These are phyloP conservation scores for Notolabrus celidotus DNA, from an alignment of 2,797 vertebrate species.

Conservation along the genomic window DNA sequence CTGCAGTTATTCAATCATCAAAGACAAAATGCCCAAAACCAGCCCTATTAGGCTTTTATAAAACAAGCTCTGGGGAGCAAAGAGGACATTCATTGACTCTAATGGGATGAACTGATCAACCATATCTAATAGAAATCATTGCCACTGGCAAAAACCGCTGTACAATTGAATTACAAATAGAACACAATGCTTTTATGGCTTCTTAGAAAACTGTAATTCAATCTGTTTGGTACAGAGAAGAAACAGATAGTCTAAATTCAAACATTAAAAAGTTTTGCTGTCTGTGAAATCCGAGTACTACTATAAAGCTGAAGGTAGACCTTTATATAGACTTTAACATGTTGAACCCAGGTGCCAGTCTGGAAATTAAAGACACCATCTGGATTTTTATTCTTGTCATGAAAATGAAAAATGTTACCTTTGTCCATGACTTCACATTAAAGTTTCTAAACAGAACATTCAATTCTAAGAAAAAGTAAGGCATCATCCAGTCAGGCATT, in stretches of 20 bases:
- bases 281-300: constrained; percentile 50
- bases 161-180: constrained; percentile 87
- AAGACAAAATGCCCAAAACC: constrained; percentile 83
- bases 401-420: neutral
- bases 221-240: constrained; percentile 85
- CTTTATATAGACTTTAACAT: no score
- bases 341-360: neutral
- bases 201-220: constrained; percentile 90
- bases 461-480: neutral
- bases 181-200: constrained; percentile 89
- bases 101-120: constrained; percentile 90
- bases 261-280: constrained; percentile 75
- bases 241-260: constrained; percentile 84
- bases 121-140: constrained; percentile 91
- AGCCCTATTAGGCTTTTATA: constrained; percentile 87
- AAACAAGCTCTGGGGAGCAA: constrained; percentile 87
- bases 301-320: constrained; percentile 28
- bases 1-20: constrained; percentile 84
- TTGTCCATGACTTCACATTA: neutral
- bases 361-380: neutral
- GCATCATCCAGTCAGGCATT: neutral
- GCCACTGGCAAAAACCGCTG: constrained; percentile 86
- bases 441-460: neutral
- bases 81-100: constrained; percentile 89
- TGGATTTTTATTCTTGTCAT: neutral